phyloP scores from a whole-genome alignment of 2,113 vertebrate genomes.

The Phoenicopterus ruber region DNA sequence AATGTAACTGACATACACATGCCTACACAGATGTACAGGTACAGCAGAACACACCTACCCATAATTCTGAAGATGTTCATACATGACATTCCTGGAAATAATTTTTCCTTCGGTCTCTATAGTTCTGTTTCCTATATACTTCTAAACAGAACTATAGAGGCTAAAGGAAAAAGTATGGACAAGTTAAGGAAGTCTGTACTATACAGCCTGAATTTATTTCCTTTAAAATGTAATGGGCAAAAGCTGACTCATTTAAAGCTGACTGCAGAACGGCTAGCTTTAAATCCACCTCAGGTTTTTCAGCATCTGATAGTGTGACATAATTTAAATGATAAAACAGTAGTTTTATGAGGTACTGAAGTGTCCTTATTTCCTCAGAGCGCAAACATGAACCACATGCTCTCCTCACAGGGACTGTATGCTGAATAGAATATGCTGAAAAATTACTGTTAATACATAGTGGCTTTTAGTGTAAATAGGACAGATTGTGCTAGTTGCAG shows the following conservation, averaged over 20 bases:
- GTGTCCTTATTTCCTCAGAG: neutral
- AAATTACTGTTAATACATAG: neutral
- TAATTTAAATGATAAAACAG: neutral
- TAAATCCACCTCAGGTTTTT: neutral
- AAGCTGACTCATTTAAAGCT: neutral
- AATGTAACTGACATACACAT: neutral
- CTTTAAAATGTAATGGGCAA: neutral
- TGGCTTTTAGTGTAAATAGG: neutral
- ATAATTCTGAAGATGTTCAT: neutral
- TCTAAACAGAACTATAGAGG: neutral
- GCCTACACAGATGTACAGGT: neutral
- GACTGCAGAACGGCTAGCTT: neutral
- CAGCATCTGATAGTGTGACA: neutral
- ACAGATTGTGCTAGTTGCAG: conserved; percentile 40
- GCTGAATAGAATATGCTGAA: neutral
- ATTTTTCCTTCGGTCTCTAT: neutral
- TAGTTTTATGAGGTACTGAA: neutral
- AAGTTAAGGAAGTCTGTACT: neutral
- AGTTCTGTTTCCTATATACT: neutral
- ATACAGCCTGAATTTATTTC: neutral
- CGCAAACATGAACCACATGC: neutral
- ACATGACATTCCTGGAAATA: neutral
- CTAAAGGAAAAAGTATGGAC: neutral
- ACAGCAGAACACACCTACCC: neutral
- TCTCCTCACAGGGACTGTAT: neutral